Evolutionary conservation across 1,140 invertebrate species (phyloP).

Genomic region (Nasonia vitripennis): DNA sequence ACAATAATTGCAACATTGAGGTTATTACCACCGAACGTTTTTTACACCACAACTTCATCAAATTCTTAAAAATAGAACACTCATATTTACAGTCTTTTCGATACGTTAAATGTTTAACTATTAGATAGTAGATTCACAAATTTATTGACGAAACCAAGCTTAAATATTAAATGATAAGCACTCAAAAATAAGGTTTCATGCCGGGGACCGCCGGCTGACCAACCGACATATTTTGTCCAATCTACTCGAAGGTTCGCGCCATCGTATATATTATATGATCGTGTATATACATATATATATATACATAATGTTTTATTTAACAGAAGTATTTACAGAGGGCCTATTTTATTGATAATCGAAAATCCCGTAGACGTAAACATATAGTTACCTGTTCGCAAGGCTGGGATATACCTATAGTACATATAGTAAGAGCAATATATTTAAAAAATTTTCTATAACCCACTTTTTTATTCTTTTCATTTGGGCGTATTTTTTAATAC

Average conservation of each 20-base stretch:
- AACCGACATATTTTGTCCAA: slow-evolving; percentile 20
- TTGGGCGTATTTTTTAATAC: too few species aligned
- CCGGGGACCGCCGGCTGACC: slow-evolving; percentile 33
- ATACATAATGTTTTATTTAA: too few species aligned
- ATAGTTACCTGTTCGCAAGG: too few species aligned
- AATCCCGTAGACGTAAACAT: too few species aligned
- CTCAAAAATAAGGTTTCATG: slow-evolving; percentile 5
- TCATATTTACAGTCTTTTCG: slow-evolving; percentile 3
- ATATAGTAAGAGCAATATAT: too few species aligned
- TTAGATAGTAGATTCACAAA: not conserved
- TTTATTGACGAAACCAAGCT: not conserved
- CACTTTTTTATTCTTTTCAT: too few species aligned
- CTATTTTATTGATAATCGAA: too few species aligned
- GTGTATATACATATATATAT: too few species aligned
- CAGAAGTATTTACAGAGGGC: too few species aligned
- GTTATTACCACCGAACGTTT: slow-evolving; percentile 18
- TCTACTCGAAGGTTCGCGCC: slow-evolving; percentile 8
- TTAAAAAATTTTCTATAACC: too few species aligned
- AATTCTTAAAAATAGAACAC: not conserved
- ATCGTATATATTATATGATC: not conserved
- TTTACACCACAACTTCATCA: slow-evolving; percentile 5
- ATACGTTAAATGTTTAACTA: not conserved
- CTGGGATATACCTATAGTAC: too few species aligned
- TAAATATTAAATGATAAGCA: not conserved
- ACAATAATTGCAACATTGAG: slow-evolving; percentile 2